Conservation (phyloP, 2,113 vertebrate species). For the Penelope pileata region DNA sequence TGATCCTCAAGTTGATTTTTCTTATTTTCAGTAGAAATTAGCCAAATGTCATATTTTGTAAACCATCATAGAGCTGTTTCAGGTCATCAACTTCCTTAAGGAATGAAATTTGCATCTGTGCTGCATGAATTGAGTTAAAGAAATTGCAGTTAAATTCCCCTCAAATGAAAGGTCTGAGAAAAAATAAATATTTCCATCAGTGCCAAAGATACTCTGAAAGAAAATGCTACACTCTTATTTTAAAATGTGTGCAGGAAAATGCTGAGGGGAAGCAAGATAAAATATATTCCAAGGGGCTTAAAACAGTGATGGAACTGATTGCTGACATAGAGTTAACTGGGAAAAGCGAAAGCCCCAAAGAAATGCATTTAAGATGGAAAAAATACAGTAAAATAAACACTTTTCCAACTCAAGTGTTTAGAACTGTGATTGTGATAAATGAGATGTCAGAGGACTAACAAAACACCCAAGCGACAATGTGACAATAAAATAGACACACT, state of each 20-base stretch:
- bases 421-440: not conserved
- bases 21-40: not conserved
- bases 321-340: not conserved
- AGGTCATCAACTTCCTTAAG: not conserved
- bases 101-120: not conserved
- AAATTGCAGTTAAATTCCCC: not conserved
- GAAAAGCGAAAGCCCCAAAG: not conserved
- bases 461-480: not conserved
- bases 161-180: not conserved
- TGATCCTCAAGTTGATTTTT: not conserved
- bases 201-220: not conserved
- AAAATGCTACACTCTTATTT: not conserved
- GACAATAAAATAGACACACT: not conserved
- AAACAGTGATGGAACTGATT: not conserved
- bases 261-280: not conserved
- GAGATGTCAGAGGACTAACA: not conserved
- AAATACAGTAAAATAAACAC: not conserved
- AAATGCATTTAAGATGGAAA: not conserved
- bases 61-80: not conserved
- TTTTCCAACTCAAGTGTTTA: not conserved
- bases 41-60: not conserved
- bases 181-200: fast-evolving
- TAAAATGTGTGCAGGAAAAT: not conserved
- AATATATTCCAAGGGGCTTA: not conserved
- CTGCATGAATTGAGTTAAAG: not conserved